Percentiles rank a stretch among this genome's conserved stretches.
These are phyloP conservation scores for Meleagris gallopavo DNA, from an alignment of 2,113 vertebrate species.

Conservation along the genomic window DNA sequence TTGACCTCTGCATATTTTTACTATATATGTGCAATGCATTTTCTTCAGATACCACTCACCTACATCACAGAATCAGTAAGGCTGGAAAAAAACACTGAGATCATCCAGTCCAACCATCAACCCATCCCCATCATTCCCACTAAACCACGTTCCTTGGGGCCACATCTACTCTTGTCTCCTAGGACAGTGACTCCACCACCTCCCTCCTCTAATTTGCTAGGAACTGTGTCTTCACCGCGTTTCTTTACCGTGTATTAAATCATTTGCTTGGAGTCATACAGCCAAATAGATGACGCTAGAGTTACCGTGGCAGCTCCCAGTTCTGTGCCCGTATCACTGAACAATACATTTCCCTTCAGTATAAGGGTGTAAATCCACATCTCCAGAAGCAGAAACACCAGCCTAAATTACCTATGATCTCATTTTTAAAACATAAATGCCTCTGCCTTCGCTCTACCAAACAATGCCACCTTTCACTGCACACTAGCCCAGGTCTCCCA, in stretches of 20 bases:
- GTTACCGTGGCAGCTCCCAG: not conserved
- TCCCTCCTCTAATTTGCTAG: not conserved
- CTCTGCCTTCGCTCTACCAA: not conserved
- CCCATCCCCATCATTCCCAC: too few relatives aligned
- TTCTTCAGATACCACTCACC: not conserved
- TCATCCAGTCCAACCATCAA: too few relatives aligned
- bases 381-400: constrained; percentile 11
- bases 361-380: not conserved
- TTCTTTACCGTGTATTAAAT: not conserved
- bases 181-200: too few relatives aligned
- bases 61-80: not conserved
- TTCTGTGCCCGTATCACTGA: not conserved
- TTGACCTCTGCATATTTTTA: not conserved
- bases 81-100: too few relatives aligned
- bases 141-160: too few relatives aligned
- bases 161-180: too few relatives aligned
- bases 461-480: constrained; percentile 57
- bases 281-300: not conserved
- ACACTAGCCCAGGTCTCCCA: constrained; percentile 40
- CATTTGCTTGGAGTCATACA: not conserved
- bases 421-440: constrained; percentile 53
- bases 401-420: constrained; percentile 44
- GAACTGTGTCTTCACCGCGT: accelerated
- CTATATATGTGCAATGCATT: accelerated
- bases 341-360: not conserved